Conservation (phyloP, 2,797 vertebrate species). For the Anabacerthia variegaticeps region DNA sequence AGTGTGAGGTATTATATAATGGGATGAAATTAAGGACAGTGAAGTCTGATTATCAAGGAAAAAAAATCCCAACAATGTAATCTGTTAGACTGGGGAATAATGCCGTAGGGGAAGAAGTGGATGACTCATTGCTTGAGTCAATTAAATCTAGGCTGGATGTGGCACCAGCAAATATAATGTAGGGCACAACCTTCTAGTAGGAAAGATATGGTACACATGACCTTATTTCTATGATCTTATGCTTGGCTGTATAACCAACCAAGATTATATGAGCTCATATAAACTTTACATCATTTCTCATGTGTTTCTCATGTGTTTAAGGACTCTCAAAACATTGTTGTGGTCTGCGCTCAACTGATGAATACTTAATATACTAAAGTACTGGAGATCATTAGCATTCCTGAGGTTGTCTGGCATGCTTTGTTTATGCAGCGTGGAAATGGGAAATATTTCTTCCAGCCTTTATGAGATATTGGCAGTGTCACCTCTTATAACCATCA, state of each 20-base stretch:
- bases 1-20: slow-evolving; percentile 66
- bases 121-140: slow-evolving; percentile 52
- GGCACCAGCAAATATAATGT: slow-evolving; percentile 36
- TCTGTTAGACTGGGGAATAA: slow-evolving; percentile 42
- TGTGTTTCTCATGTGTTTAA: slow-evolving; percentile 52
- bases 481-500: slow-evolving; percentile 69
- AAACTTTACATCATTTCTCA: slow-evolving; percentile 52
- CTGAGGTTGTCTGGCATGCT: slow-evolving; percentile 68
- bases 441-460: slow-evolving; percentile 59
- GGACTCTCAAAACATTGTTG: slow-evolving; percentile 39
- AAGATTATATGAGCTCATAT: slow-evolving; percentile 58
- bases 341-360: slow-evolving; percentile 46
- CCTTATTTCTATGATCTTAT: slow-evolving; percentile 44
- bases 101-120: slow-evolving; percentile 2
- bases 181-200: slow-evolving; percentile 8
- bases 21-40: slow-evolving; percentile 64
- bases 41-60: slow-evolving; percentile 46
- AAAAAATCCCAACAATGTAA: slow-evolving; percentile 32
- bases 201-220: slow-evolving; percentile 17
- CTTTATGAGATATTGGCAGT: slow-evolving; percentile 62
- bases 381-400: slow-evolving; percentile 74
- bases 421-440: slow-evolving; percentile 64
- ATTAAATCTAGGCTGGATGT: slow-evolving; percentile 54
- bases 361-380: slow-evolving; percentile 57
- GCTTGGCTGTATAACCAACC: slow-evolving; percentile 11